Evolutionary conservation across 2,888 invertebrate species (phyloP).

Genomic region (Eristalinus aeneus): DNA sequence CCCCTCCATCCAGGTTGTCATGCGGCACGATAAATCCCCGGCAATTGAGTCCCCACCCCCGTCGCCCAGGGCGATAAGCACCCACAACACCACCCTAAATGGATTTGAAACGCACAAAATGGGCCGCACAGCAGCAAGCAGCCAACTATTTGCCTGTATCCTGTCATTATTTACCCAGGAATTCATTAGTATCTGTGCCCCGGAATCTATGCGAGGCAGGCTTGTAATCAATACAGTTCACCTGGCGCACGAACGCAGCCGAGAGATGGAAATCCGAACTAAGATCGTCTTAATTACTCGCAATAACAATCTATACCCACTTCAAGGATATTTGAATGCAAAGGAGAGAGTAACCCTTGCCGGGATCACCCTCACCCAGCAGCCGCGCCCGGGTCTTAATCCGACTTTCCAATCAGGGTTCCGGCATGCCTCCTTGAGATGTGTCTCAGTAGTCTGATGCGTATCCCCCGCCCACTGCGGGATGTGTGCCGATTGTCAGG

Average conservation of each 20-base stretch:
- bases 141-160: not conserved
- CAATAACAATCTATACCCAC: slow-evolving; percentile 18
- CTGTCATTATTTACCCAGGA: not conserved
- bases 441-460: not conserved
- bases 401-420: not conserved
- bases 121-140: not conserved
- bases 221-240: slow-evolving; percentile 11
- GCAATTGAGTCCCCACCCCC: not conserved
- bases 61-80: not conserved
- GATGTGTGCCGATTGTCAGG: not conserved
- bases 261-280: slow-evolving; percentile 8
- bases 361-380: not conserved
- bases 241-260: not conserved
- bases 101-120: not conserved
- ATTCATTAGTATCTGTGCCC: not conserved
- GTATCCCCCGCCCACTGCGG: not conserved
- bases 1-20: not conserved
- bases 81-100: not conserved
- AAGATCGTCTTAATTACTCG: slow-evolving; percentile 40
- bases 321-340: not conserved
- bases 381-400: not conserved
- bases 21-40: not conserved
- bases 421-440: not conserved
- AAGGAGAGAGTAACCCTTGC: not conserved
- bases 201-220: not conserved